Percentiles rank a stretch among this genome's conserved stretches.
These are phyloP conservation scores for Ceratoteleas bidentatus DNA, from an alignment of 1,140 invertebrate species.

Conservation along the genomic window DNA sequence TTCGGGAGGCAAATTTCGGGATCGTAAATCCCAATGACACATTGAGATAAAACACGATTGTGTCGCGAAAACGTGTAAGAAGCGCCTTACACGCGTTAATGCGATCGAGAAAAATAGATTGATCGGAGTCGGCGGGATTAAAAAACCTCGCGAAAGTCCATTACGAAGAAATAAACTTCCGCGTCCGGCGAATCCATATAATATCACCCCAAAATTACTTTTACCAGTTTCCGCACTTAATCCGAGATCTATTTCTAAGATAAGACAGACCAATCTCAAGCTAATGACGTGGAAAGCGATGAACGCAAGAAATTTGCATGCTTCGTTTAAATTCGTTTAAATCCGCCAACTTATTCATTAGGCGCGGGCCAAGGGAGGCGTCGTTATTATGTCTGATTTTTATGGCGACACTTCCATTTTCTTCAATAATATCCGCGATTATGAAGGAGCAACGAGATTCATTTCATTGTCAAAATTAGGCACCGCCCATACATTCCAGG, in stretches of 20 bases:
- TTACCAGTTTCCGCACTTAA: conserved; percentile 62
- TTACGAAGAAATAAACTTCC: conserved; percentile 57
- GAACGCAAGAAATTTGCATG: conserved; percentile 71
- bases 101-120: no score
- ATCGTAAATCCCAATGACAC: no score
- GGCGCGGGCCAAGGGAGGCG: conserved; percentile 22
- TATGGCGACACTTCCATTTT: conserved; percentile 39
- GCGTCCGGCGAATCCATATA: conserved; percentile 48
- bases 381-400: conserved; percentile 57
- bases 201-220: conserved; percentile 66
- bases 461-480: conserved; percentile 48
- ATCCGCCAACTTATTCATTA: conserved; percentile 59
- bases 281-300: conserved; percentile 73
- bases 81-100: no score
- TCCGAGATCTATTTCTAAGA: conserved; percentile 68
- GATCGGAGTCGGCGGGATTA: background rate
- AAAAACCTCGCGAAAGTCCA: conserved; percentile 38
- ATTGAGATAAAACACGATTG: no score
- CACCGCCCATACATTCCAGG: conserved; percentile 6
- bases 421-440: conserved; percentile 46
- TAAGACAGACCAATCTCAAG: conserved; percentile 72
- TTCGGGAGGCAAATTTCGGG: no score
- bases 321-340: conserved; percentile 69
- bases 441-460: conserved; percentile 37
- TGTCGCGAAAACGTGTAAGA: no score